phyloP scores from a whole-genome alignment of 2,888 invertebrate species.

The Xestobium rufovillosum region DNA sequence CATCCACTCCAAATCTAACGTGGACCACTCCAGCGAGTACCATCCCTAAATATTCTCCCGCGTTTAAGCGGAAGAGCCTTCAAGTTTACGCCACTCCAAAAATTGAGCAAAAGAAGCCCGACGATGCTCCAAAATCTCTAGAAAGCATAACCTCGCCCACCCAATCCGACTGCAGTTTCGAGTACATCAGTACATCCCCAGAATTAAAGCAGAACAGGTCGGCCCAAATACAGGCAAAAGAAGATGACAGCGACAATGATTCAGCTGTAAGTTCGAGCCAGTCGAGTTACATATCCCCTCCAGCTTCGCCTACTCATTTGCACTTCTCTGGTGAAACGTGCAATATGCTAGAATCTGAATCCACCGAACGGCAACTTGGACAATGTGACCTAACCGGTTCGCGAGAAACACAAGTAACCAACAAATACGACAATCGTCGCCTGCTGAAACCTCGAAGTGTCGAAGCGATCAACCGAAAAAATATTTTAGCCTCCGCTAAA shows the following conservation, averaged over 20 bases:
- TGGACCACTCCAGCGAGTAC: conserved; percentile 40
- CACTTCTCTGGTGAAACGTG: conserved; percentile 22
- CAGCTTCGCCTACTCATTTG: conserved; percentile 52
- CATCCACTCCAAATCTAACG: neutral
- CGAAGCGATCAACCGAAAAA: conserved; percentile 78
- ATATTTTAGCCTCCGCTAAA: conserved; percentile 79
- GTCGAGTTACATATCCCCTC: conserved; percentile 71
- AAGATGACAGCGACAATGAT: conserved; percentile 75
- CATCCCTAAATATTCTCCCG: conserved; percentile 74
- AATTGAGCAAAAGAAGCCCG: conserved; percentile 23
- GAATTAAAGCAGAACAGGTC: conserved; percentile 19
- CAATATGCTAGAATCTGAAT: conserved; percentile 21
- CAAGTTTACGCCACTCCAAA: conserved; percentile 49
- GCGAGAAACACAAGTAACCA: conserved; percentile 1
- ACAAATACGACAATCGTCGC: conserved; percentile 44
- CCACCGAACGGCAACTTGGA: neutral
- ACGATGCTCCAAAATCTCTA: conserved; percentile 48
- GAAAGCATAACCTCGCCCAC: conserved; percentile 54
- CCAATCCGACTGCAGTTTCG: conserved; percentile 52
- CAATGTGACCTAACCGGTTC: too few species aligned
- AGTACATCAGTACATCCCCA: conserved; percentile 41
- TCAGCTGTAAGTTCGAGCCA: conserved; percentile 81
- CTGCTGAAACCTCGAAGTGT: conserved; percentile 72
- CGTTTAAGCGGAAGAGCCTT: conserved; percentile 68
- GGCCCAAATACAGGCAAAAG: conserved; percentile 26